Evolutionary conservation across 92 coral and sea anemone genomes (phyloP).

Genomic region (Bergia sp.): DNA sequence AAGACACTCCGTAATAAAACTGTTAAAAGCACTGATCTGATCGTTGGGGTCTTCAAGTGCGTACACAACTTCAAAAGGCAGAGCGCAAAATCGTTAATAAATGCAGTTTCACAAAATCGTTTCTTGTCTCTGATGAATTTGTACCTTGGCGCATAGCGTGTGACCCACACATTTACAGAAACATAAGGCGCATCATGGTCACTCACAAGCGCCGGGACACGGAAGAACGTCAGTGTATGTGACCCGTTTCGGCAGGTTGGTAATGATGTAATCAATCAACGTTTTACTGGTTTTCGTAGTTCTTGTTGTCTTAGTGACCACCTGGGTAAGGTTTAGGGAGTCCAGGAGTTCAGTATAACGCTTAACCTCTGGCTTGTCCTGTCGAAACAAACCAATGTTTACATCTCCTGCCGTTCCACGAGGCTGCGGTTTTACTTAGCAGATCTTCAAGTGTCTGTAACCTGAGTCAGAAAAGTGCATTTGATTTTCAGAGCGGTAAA

Average conservation of each 20-base stretch:
- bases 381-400: constrained; percentile 34
- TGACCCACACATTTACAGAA: background rate
- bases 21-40: background rate
- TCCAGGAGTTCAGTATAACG: constrained; percentile 49
- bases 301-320: constrained; percentile 50
- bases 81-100: background rate
- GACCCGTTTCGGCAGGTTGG: constrained; percentile 3
- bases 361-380: constrained; percentile 40
- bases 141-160: background rate
- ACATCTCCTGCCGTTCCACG: constrained; percentile 47
- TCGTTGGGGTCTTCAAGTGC: background rate
- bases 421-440: constrained; percentile 7
- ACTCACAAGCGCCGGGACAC: background rate
- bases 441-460: constrained; percentile 1
- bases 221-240: background rate
- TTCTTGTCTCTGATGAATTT: background rate
- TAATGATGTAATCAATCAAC: constrained; percentile 46
- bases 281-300: constrained; percentile 37
- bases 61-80: background rate
- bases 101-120: constrained; percentile 6
- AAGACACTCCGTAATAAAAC: background rate
- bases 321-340: constrained; percentile 49
- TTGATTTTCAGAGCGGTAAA: constrained; percentile 29
- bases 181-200: background rate
- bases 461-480: constrained; percentile 34